phyloP scores from a whole-genome alignment of 2,888 invertebrate genomes.

The Sphecodes monilicornis region DNA sequence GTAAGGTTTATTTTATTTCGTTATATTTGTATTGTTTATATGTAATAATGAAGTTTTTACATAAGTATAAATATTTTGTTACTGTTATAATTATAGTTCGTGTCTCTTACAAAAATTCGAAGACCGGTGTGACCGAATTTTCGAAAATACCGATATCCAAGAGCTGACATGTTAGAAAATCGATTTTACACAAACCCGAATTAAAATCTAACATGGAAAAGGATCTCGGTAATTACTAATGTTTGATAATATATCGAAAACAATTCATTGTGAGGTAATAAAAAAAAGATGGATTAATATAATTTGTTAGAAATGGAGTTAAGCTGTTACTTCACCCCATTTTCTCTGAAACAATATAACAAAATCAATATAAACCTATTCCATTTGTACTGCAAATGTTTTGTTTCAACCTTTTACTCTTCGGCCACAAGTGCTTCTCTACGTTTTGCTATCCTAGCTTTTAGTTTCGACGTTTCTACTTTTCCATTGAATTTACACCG shows the following conservation, averaged over 20 bases:
- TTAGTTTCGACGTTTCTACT: neutral
- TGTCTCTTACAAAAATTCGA: too few relatives aligned
- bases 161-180: too few relatives aligned
- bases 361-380: neutral
- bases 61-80: too few relatives aligned
- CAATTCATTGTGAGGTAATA: neutral
- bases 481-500: neutral
- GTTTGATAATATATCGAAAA: neutral
- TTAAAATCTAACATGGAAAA: too few relatives aligned
- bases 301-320: neutral
- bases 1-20: too few relatives aligned
- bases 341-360: neutral
- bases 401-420: neutral
- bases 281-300: neutral
- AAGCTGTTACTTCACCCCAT: neutral
- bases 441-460: neutral
- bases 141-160: too few relatives aligned
- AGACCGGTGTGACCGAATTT: too few relatives aligned
- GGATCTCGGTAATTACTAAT: neutral
- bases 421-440: neutral
- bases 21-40: too few relatives aligned
- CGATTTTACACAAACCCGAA: too few relatives aligned
- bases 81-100: too few relatives aligned
- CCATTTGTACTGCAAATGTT: neutral
- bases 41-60: too few relatives aligned